Evolutionary conservation across 2,888 invertebrate genomes (phyloP).

Genomic region (Seira musarum): DNA sequence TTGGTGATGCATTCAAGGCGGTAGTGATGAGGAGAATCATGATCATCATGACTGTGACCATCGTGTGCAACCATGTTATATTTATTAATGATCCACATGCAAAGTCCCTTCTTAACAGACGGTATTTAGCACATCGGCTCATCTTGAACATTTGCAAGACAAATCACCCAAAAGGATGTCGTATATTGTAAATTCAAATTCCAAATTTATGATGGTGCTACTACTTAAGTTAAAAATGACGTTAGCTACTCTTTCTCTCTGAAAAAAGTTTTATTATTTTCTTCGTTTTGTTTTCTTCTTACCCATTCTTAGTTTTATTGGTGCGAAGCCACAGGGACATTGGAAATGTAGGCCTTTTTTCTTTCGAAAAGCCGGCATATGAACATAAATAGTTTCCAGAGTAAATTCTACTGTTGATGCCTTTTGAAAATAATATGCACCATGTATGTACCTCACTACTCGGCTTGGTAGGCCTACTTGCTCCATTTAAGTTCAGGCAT

Average conservation of each 20-base stretch:
- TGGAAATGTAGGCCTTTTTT: no score
- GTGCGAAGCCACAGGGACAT: constrained; percentile 53
- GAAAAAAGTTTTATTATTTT: not conserved
- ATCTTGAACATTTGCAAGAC: not conserved
- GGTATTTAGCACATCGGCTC: not conserved
- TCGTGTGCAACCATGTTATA: not conserved
- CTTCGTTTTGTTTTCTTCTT: not conserved
- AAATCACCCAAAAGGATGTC: not conserved
- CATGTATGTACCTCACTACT: not conserved
- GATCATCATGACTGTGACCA: no score
- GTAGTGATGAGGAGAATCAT: no score
- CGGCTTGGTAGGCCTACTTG: no score
- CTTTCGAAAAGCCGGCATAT: no score
- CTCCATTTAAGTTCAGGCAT: no score
- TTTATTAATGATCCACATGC: not conserved
- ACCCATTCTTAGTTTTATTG: constrained; percentile 44
- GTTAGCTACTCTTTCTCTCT: not conserved
- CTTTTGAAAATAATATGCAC: no score
- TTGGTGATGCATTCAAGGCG: no score
- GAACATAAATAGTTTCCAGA: no score
- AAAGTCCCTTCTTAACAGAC: not conserved
- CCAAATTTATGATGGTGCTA: not conserved
- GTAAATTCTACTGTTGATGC: no score
- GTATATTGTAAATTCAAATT: no score
- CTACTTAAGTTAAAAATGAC: not conserved